These are phyloP conservation scores for Pheosia gnoma DNA, from an alignment of 2,888 invertebrate species.

Conservation along the genomic window DNA sequence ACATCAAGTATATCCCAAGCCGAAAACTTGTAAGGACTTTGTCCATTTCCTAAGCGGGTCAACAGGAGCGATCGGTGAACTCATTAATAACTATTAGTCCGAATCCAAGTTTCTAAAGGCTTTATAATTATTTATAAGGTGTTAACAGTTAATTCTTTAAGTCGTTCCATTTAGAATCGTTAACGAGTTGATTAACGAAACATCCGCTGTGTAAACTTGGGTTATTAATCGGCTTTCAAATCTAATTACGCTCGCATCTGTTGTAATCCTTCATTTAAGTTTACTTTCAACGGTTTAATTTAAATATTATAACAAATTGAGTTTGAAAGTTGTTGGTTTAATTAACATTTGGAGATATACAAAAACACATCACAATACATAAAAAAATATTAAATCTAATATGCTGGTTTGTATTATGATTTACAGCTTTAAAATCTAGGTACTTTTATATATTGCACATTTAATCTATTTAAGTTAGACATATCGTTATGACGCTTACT, in stretches of 20 bases:
- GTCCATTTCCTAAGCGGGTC: slow-evolving; percentile 67
- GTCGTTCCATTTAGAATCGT: slow-evolving; percentile 42
- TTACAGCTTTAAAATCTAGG: no score
- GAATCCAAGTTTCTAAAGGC: slow-evolving; percentile 44
- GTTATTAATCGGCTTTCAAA: slow-evolving; percentile 43
- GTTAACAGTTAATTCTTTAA: slow-evolving; percentile 52
- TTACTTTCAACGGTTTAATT: slow-evolving; percentile 1
- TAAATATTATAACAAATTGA: slow-evolving; percentile 1
- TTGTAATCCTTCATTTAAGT: slow-evolving; percentile 28
- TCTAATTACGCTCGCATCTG: slow-evolving; percentile 25
- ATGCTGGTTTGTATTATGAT: no score
- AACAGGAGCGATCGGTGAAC: slow-evolving; percentile 56
- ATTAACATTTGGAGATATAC: slow-evolving; percentile 2
- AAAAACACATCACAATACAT: neutral
- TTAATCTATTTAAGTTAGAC: no score
- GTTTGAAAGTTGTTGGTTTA: neutral
- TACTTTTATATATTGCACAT: no score
- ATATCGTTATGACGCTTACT: no score
- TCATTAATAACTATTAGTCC: slow-evolving; percentile 58
- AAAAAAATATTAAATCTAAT: no score
- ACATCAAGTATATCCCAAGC: neutral
- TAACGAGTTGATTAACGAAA: slow-evolving; percentile 29
- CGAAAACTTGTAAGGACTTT: slow-evolving; percentile 18
- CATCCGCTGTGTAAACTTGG: slow-evolving; percentile 23
- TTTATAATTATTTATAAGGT: slow-evolving; percentile 60